phyloP scores from a whole-genome alignment of 2,888 invertebrate genomes.

The Tortrix viridana region DNA sequence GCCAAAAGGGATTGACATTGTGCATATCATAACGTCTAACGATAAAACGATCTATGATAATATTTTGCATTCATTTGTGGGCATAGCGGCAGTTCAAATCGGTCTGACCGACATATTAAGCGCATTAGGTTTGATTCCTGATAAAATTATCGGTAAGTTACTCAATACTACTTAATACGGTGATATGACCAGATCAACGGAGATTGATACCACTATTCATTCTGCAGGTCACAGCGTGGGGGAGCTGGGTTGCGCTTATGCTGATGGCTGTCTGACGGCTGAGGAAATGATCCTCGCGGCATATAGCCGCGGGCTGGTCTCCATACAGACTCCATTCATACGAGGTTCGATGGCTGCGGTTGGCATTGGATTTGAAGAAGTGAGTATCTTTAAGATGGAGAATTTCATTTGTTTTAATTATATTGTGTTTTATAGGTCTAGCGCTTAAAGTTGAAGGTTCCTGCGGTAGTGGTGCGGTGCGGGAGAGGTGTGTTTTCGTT shows the following conservation, averaged over 20 bases:
- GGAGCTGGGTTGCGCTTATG: conserved; percentile 95
- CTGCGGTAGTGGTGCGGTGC: no score
- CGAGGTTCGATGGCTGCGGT: conserved; percentile 93
- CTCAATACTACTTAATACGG: neutral
- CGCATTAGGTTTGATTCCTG: conserved; percentile 85
- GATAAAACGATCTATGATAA: conserved; percentile 75
- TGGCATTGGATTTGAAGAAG: conserved; percentile 83
- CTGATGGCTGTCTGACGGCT: conserved; percentile 92
- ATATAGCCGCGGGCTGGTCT: conserved; percentile 89
- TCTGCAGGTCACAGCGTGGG: conserved; percentile 84
- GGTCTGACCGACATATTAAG: conserved; percentile 65
- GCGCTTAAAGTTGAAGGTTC: no score
- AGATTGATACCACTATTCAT: neutral
- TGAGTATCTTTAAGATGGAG: conserved; percentile 46
- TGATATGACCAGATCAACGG: neutral
- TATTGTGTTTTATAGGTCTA: no score
- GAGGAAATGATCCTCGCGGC: conserved; percentile 92
- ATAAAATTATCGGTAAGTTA: conserved; percentile 89
- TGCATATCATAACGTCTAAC: conserved; percentile 82
- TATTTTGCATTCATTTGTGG: conserved; percentile 88
- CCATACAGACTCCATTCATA: conserved; percentile 85
- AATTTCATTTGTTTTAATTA: no score
- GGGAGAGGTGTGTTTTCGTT: no score
- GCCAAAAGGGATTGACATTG: conserved; percentile 83
- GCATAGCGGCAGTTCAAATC: conserved; percentile 88